Conservation (phyloP, 2,113 vertebrate species). For the Hyperopisus bebe region DNA sequence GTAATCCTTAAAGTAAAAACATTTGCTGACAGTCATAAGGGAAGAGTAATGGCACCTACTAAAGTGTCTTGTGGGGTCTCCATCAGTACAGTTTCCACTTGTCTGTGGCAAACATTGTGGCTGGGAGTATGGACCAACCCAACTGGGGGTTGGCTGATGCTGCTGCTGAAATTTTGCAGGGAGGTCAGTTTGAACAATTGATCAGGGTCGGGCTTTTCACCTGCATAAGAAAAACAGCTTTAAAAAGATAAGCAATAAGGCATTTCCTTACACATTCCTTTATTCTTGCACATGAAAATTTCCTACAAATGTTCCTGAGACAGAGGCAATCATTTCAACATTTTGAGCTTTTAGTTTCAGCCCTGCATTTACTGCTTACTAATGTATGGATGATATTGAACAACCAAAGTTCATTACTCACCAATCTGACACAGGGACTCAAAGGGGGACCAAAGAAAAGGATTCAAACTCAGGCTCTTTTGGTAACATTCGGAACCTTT, state of each 20-base stretch:
- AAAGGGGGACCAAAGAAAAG: constrained; percentile 96
- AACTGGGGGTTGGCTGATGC: constrained; percentile 70
- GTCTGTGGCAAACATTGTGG: constrained; percentile 76
- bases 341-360: not conserved
- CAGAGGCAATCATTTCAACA: not conserved
- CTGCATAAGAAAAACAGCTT: constrained; percentile 46
- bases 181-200: constrained; percentile 94
- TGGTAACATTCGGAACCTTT: constrained; percentile 99
- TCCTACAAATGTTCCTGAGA: not conserved
- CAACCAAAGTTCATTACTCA: constrained; percentile 43
- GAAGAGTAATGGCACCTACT: constrained; percentile 59
- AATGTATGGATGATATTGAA: not conserved
- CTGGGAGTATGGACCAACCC: constrained; percentile 79
- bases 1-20: not conserved
- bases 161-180: constrained; percentile 82
- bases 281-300: not conserved
- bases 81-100: constrained; percentile 84
- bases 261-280: not conserved
- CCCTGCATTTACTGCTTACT: not conserved
- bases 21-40: not conserved
- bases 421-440: constrained; percentile 97
- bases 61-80: constrained; percentile 96
- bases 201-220: constrained; percentile 96
- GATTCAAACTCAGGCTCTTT: constrained; percentile 95
- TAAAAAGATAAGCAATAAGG: not conserved